A percentile compares a stretch with the other conserved stretches of the same genome.
Conservation (phyloP, 2,888 invertebrate species). For the Cataglyphis altisquamis region DNA sequence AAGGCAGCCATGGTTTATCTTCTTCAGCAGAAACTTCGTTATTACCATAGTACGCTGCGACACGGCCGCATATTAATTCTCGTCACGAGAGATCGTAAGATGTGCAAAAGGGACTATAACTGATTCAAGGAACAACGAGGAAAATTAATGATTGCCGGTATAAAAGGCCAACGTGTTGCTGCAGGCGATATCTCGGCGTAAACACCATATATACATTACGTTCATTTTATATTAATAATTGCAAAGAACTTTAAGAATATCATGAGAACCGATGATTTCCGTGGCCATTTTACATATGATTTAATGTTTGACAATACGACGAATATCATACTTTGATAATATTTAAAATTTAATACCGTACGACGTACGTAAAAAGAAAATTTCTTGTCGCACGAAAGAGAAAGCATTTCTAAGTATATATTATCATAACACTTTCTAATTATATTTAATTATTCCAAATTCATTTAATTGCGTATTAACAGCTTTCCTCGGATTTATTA, state of each 20-base stretch:
- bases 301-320: not conserved
- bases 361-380: not conserved
- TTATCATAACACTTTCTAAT: too few species aligned
- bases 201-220: conserved; percentile 31
- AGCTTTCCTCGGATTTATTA: not conserved
- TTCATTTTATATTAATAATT: conserved; percentile 34
- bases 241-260: conserved; percentile 32
- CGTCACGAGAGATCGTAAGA: conserved; percentile 52
- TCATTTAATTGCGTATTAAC: conserved; percentile 15
- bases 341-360: not conserved
- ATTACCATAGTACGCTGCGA: conserved; percentile 50
- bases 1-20: conserved; percentile 40
- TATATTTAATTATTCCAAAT: not conserved
- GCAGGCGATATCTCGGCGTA: conserved; percentile 35
- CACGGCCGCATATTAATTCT: conserved; percentile 54
- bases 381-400: not conserved
- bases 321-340: not conserved
- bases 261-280: conserved; percentile 2
- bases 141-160: conserved; percentile 50
- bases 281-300: not conserved
- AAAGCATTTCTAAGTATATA: not conserved
- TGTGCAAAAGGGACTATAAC: conserved; percentile 50
- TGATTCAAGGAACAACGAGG: conserved; percentile 54
- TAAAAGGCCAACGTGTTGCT: conserved; percentile 56
- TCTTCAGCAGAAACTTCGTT: conserved; percentile 52